Conservation (phyloP, 2,797 vertebrate species). For the Sebastes nivosus region DNA sequence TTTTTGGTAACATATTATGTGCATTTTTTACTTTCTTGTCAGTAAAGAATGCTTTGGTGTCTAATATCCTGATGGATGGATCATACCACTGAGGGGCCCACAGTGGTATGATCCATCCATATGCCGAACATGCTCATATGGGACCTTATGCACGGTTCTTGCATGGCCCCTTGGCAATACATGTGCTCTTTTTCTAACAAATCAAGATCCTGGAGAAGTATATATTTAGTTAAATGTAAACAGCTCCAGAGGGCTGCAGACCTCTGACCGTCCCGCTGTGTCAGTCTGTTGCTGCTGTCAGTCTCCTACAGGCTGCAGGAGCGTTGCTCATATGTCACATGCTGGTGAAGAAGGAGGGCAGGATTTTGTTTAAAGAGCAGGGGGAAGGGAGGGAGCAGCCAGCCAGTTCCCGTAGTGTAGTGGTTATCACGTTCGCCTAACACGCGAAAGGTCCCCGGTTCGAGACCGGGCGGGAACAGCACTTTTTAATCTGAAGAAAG, state of each 20-base stretch:
- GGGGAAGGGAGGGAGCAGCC: rapidly evolving
- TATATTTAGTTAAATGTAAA: background rate
- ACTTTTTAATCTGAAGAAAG: background rate
- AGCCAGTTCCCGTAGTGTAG: constrained; percentile 60
- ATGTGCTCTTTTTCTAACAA: background rate
- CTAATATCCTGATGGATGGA: background rate
- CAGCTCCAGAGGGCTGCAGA: background rate
- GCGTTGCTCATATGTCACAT: background rate
- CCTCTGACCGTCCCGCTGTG: constrained; percentile 17
- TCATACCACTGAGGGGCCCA: background rate
- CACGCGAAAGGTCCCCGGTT: constrained; percentile 53
- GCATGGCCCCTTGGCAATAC: background rate
- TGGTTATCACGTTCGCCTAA: constrained; percentile 63
- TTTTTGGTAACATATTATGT: background rate
- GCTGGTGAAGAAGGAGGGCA: background rate
- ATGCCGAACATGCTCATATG: background rate
- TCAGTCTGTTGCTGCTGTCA: constrained; percentile 27
- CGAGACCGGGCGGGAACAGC: constrained; percentile 48
- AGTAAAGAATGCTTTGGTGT: background rate
- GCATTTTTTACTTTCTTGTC: background rate
- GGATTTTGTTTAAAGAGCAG: background rate
- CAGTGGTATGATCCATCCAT: background rate
- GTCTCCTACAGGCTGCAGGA: background rate
- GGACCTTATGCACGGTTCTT: background rate
- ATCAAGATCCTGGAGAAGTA: background rate